These are phyloP conservation scores for Vanacampus margaritifer DNA, from an alignment of 2,113 vertebrate genomes.

Conservation along the genomic window DNA sequence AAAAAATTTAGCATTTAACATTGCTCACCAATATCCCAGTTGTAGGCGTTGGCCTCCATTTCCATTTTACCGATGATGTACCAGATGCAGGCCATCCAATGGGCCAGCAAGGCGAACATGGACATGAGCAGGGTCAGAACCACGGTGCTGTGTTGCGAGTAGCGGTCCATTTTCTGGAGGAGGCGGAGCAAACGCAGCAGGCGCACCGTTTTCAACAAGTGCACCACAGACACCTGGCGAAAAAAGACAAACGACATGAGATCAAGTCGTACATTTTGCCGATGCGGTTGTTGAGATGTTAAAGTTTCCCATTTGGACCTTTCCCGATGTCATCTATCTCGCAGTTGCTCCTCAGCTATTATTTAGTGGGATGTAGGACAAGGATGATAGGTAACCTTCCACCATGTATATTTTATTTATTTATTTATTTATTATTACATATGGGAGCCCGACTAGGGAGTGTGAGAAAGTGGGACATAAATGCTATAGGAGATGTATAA, in stretches of 20 bases:
- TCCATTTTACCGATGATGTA: conserved; percentile 97
- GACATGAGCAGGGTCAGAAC: conserved; percentile 97
- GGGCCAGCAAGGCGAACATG: conserved; percentile 95
- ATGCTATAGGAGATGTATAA: background rate
- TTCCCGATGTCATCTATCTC: conserved; percentile 25
- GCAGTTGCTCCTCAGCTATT: conserved; percentile 34
- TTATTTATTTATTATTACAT: too few relatives aligned
- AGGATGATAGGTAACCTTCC: conserved; percentile 16
- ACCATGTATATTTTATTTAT: background rate
- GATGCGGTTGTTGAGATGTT: background rate
- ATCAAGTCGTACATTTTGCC: background rate
- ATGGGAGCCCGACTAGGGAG: background rate
- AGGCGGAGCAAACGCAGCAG: conserved; percentile 89
- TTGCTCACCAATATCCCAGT: conserved; percentile 93
- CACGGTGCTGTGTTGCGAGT: conserved; percentile 95
- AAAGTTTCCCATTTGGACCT: background rate
- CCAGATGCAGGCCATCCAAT: conserved; percentile 99
- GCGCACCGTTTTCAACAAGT: conserved; percentile 91
- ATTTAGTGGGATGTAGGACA: conserved; percentile 28
- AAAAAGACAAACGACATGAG: background rate
- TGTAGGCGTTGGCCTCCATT: conserved; percentile 87
- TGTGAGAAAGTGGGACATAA: conserved; percentile 21
- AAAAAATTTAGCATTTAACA: background rate
- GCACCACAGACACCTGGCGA: conserved; percentile 89
- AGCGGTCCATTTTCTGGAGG: conserved; percentile 96